Base-by-base conservation (phyloP, 92 coral and sea anemone genomes). In the Phenganax subtilis region DNA sequence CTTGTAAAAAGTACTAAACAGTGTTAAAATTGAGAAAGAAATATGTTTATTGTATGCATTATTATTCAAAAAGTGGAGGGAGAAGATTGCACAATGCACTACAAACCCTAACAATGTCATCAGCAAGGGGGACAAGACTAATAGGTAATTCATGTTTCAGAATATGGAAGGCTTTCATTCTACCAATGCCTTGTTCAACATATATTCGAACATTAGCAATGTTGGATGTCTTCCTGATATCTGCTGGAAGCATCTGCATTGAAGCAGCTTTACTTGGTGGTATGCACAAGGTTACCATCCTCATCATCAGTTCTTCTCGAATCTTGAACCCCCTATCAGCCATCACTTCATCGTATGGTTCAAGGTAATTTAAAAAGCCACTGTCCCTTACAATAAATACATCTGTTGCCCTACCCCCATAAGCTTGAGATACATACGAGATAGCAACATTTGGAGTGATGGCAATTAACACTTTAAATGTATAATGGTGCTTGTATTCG, bases 221-320 rank as follows among this genome's bases (percentile, higher is more conserved):
- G 47, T 20, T 20, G 25, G 25, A 20, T 20, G 25, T 20, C 25
- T 20, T 20, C 25, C 25, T 20, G 25, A 20, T 20, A 20, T 20
- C 25, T 20, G 25, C 25, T 20, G 25, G 25, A 20, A 20, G 25
- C 25, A 20, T 20, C 47, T 64, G 30, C 71, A 64, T 64, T 20
- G 71, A 64, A 10, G 66, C 66, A 60, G 66, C 71, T 28, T 64
- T 28, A 28, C 71, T 64, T 20, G 71, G 71, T 3, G 71, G 71
- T 7, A 28, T 64, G 29, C 71, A 64, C 9, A 64, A 28, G 8
- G 71, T 17, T 4, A 28, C 71, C 71, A 64, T 64, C 8, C 25
- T 10, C 69, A 6, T 64, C 71, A 64, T 64, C 0, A 64, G 0
- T 0, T 20, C 25, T 20, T 20, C 8, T 28, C 8, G 2, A 0